Conservation (phyloP, 2,888 invertebrate genomes). For the Thumatha senex region DNA sequence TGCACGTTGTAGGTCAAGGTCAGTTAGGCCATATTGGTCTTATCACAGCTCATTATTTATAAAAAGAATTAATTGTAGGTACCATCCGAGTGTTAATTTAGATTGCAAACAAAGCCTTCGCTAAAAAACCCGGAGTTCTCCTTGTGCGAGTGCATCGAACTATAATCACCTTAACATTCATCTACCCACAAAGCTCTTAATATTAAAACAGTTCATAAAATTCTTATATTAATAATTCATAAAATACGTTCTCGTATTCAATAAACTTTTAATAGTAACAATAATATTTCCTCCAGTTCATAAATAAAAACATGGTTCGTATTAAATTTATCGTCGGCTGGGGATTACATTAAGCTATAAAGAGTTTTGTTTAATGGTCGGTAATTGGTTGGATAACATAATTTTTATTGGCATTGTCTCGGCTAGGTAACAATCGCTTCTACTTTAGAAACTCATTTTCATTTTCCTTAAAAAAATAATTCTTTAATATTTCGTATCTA, state of each 20-base stretch:
- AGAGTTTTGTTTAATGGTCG: conserved; percentile 68
- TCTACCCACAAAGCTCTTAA: conserved; percentile 7
- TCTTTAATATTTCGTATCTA: too few species aligned
- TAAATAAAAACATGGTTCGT: conserved; percentile 44
- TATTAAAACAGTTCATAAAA: conserved; percentile 20
- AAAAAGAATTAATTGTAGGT: too few species aligned
- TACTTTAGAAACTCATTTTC: conserved; percentile 48
- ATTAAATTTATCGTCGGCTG: conserved; percentile 48
- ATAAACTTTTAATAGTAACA: conserved; percentile 35
- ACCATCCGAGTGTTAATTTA: too few species aligned
- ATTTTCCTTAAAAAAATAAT: conserved; percentile 1
- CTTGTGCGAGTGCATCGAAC: neutral
- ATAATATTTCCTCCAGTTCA: conserved; percentile 41
- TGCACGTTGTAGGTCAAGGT: too few species aligned
- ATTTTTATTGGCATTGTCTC: conserved; percentile 76
- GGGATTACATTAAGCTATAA: conserved; percentile 66
- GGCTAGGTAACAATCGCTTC: conserved; percentile 42
- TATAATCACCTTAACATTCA: conserved; percentile 1
- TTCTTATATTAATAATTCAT: conserved; percentile 25
- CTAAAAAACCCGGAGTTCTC: too few species aligned
- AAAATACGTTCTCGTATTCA: conserved; percentile 31
- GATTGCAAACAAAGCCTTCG: too few species aligned
- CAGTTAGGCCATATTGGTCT: too few species aligned
- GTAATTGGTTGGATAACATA: conserved; percentile 75
- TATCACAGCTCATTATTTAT: too few species aligned